phyloP scores from a whole-genome alignment of 2,113 vertebrate species.

The Zapus hudsonius region DNA sequence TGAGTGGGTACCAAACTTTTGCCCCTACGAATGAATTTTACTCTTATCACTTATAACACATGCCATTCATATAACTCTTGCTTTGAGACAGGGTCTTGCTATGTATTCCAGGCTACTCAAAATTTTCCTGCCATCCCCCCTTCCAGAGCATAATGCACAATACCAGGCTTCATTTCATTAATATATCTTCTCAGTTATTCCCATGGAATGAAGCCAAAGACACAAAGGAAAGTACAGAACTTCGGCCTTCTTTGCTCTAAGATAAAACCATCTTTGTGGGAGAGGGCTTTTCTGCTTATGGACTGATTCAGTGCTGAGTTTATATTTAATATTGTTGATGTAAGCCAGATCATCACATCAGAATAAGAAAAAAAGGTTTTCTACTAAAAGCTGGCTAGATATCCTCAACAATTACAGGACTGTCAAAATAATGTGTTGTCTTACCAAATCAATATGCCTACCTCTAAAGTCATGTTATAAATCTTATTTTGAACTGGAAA shows the following conservation, averaged over 20 bases:
- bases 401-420: background rate
- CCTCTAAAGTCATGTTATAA: constrained; percentile 10
- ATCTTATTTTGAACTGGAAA: constrained; percentile 44
- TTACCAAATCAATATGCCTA: background rate
- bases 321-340: background rate
- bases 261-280: background rate
- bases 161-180: background rate
- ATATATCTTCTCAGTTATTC: background rate
- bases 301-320: background rate
- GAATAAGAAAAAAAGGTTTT: background rate
- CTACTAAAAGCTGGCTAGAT: background rate
- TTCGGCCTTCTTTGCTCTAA: background rate
- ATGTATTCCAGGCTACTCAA: background rate
- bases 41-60: background rate
- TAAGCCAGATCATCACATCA: background rate
- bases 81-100: background rate
- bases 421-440: background rate
- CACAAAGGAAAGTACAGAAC: background rate
- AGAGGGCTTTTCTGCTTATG: background rate
- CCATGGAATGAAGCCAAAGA: constrained; percentile 3
- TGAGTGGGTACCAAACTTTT: background rate
- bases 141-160: background rate
- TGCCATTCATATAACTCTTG: background rate
- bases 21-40: background rate
- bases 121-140: background rate